Evolutionary conservation across 2,113 vertebrate species (phyloP).

Genomic region (Mixornis gularis): DNA sequence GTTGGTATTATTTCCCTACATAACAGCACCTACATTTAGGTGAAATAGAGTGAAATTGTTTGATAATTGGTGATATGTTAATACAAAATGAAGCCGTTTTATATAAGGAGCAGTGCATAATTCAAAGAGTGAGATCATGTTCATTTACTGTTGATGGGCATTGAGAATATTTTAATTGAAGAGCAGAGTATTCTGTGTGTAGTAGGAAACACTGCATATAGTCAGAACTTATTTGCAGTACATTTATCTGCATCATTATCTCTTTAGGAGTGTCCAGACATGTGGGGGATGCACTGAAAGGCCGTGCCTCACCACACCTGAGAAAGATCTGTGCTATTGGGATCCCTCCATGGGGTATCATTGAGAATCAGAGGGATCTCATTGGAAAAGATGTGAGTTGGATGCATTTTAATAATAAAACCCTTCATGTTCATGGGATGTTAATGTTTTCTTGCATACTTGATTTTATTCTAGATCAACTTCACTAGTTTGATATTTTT

Average conservation of each 20-base stretch:
- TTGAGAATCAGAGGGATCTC: conserved; percentile 90
- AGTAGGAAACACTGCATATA: background rate
- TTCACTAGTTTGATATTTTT: background rate
- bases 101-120: background rate
- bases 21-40: background rate
- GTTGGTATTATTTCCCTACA: background rate
- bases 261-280: conserved; percentile 86
- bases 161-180: background rate
- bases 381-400: conserved; percentile 89
- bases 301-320: conserved; percentile 78
- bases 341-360: conserved; percentile 90
- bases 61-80: background rate
- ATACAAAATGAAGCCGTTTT: background rate
- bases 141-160: background rate
- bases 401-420: background rate
- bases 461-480: background rate
- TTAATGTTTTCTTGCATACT: background rate
- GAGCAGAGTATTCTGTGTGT: background rate
- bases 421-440: background rate
- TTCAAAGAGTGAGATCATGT: background rate
- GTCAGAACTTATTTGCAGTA: background rate
- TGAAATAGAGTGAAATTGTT: background rate
- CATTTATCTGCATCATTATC: background rate
- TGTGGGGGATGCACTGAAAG: conserved; percentile 89
- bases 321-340: conserved; percentile 89